A percentile compares a stretch with the other conserved stretches of the same genome.
Conservation (phyloP, 1,140 invertebrate genomes). For the Mamestra configurata region DNA sequence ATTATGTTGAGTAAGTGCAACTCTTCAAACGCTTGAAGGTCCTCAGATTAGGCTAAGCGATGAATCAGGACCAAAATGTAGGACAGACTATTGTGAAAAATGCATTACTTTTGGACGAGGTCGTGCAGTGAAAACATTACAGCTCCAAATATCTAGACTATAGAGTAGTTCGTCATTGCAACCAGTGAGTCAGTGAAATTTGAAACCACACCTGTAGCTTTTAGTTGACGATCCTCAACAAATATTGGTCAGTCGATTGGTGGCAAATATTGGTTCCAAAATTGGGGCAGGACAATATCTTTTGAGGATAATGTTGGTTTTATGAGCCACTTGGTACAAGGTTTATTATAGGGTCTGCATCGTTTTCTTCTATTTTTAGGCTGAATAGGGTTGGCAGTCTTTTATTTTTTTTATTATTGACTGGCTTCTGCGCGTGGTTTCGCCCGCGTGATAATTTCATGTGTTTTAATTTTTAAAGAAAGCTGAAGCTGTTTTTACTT, state of each 20-base stretch:
- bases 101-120: background rate
- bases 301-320: background rate
- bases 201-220: background rate
- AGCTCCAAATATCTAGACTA: background rate
- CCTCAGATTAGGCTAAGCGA: background rate
- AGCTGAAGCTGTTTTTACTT: no score
- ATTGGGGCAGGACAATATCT: slow-evolving; percentile 8
- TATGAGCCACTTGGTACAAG: slow-evolving; percentile 1
- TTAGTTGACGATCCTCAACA: background rate
- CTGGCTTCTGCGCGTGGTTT: no score
- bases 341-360: background rate
- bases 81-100: background rate
- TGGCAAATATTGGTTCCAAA: background rate
- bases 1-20: no score
- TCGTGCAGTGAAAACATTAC: background rate
- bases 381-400: background rate
- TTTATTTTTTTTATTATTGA: no score
- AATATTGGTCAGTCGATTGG: background rate
- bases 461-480: no score
- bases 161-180: background rate
- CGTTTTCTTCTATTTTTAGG: background rate
- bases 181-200: background rate
- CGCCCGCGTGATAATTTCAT: no score
- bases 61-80: slow-evolving; percentile 14
- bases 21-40: no score